Evolutionary conservation across 2,888 invertebrate species (phyloP), one percentile per base, ranked within the genome.

Genomic region (Orthosia gracilis): DNA sequence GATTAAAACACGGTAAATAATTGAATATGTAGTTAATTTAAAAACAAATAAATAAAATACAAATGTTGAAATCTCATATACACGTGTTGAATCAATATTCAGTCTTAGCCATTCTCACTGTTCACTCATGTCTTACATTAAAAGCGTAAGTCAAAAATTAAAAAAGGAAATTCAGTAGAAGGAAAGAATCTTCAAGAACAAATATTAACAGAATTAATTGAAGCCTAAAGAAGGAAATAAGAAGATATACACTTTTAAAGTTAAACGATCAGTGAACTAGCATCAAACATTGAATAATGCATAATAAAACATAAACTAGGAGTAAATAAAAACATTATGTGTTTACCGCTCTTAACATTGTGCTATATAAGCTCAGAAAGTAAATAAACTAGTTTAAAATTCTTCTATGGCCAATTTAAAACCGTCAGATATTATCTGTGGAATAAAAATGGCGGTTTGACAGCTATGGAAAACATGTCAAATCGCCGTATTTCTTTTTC

Each of bases 71-170:
- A 89, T 90, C 89, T 90, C 88, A 83, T 88, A 81, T 78, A 87
- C 86, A 87, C 72, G 74, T 78, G 86, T 87, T 79, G 87, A 88
- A 85, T 86, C 81, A 50, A 77, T 85, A 89, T 82, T 92, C 92
- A 92, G 92, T 92, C 92, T 92, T 91, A 84, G 84, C 83, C 82
- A 83, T 86, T 83, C 76, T 84, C 78, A 88, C 85, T 82, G 87
- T 84, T 79, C 83, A 78, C 83, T 78, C 79, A 74, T 76, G 78
- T 55, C 15, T n/a, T 54, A 69, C 21, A 62, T 18, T 62, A 17
- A 61, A 31, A 31, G 45, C 21, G 7, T 31, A 71, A 55, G 9
- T 49, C 9, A 31, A n/a, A 26, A 55, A 69, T 18, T 62, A 55
- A 50, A n/a, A 26, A 4, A 23, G 26, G 26, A 50, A 45, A 59